phyloP scores from a whole-genome alignment of 64 coral and sea anemone genomes.

The Astreopora myriophthalma region DNA sequence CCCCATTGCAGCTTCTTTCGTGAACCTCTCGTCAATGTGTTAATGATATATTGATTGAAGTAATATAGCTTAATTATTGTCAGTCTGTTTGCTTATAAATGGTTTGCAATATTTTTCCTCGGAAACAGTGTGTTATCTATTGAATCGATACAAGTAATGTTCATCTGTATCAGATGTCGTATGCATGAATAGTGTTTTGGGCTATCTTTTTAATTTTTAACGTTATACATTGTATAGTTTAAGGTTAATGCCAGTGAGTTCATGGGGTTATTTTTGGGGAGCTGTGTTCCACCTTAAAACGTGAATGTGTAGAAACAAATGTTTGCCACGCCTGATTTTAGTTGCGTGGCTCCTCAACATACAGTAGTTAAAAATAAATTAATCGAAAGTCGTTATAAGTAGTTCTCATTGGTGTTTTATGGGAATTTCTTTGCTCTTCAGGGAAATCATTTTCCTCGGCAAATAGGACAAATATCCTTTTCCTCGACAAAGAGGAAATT shows the following conservation, averaged over 20 bases:
- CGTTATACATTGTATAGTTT: too few relatives aligned
- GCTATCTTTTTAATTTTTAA: not conserved
- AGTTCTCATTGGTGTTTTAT: too few relatives aligned
- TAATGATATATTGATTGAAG: not conserved
- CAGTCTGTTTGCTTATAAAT: not conserved
- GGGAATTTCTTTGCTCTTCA: too few relatives aligned
- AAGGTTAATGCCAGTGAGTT: not conserved
- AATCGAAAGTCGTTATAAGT: too few relatives aligned
- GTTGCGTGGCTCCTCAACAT: too few relatives aligned
- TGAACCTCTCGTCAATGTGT: not conserved
- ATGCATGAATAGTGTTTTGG: not conserved
- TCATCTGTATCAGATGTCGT: slow-evolving; percentile 25
- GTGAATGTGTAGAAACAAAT: too few relatives aligned
- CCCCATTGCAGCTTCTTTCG: not conserved
- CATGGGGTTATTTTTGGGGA: not conserved
- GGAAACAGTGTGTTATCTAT: not conserved
- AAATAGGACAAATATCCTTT: too few relatives aligned
- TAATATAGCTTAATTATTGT: too few relatives aligned
- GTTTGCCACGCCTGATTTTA: too few relatives aligned
- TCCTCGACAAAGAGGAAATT: not conserved
- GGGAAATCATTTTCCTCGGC: too few relatives aligned
- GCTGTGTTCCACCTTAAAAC: not conserved
- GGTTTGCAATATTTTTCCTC: not conserved
- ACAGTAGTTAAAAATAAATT: too few relatives aligned
- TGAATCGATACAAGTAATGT: not conserved